phyloP scores from a whole-genome alignment of 2,888 invertebrate species.

The Tubulanus polymorphus region DNA sequence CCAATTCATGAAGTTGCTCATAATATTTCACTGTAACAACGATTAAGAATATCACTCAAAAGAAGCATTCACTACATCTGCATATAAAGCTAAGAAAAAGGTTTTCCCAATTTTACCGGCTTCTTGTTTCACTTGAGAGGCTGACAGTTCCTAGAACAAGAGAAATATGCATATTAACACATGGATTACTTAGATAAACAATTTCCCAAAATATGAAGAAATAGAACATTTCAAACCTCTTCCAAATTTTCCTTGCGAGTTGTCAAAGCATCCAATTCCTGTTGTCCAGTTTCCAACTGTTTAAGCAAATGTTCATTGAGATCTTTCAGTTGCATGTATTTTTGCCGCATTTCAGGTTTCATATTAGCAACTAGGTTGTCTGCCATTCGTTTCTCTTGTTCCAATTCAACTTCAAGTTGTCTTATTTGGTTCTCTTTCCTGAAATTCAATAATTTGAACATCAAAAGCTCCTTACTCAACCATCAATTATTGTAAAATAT shows the following conservation, averaged over 20 bases:
- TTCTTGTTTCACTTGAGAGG: conserved; percentile 59
- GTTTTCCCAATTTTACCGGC: conserved; percentile 41
- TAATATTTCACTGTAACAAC: conserved; percentile 58
- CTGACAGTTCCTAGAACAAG: conserved; percentile 36
- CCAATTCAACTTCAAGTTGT: conserved; percentile 67
- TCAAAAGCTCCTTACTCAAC: not conserved
- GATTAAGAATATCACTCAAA: too few species aligned
- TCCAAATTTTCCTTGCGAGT: conserved; percentile 65
- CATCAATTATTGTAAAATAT: not conserved
- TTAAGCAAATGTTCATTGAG: conserved; percentile 53
- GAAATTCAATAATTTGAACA: conserved; percentile 9
- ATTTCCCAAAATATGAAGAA: not conserved
- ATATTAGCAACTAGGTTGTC: conserved; percentile 65
- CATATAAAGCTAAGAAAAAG: not conserved
- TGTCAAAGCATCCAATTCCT: conserved; percentile 64
- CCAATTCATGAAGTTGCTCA: conserved; percentile 62
- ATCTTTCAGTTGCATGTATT: conserved; percentile 53
- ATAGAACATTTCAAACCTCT: conserved; percentile 54
- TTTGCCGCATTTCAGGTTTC: conserved; percentile 61
- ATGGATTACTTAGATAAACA: too few species aligned
- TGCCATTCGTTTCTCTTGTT: conserved; percentile 66
- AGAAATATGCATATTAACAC: too few species aligned
- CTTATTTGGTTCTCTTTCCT: conserved; percentile 56
- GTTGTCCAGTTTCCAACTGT: conserved; percentile 54
- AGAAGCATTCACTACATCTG: not conserved